A percentile compares a stretch with the other conserved stretches of the same genome.
phyloP scores from a whole-genome alignment of 2,888 invertebrate species.

The Neocrepidodera transversa region DNA sequence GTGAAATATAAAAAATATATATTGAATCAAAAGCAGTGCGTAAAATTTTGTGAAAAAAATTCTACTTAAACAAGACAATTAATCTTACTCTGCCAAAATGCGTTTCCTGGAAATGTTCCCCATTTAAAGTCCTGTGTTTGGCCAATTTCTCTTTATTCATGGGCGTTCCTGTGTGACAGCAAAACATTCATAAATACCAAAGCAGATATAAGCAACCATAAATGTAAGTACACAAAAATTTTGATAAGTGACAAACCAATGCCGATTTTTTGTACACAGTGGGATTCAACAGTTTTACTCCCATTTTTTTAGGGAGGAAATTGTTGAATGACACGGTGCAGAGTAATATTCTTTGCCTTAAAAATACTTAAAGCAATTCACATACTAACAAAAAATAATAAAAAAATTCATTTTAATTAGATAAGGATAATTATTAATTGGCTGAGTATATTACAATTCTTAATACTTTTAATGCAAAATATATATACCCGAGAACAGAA shows the following conservation, averaged over 20 bases:
- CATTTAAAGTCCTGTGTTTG: conserved; percentile 76
- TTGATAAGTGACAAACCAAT: neutral
- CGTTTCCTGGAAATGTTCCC: conserved; percentile 77
- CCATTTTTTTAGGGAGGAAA: too few species aligned
- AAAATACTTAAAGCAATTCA: neutral
- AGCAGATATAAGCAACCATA: conserved; percentile 17
- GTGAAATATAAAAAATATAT: too few species aligned
- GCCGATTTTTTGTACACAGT: conserved; percentile 17
- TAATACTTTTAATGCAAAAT: neutral
- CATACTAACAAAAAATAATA: too few species aligned
- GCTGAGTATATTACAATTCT: too few species aligned
- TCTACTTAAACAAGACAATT: conserved; percentile 31
- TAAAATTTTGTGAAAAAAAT: too few species aligned
- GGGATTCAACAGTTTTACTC: conserved; percentile 26
- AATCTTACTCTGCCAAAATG: conserved; percentile 80
- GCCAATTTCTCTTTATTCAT: conserved; percentile 84
- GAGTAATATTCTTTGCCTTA: conserved; percentile 37
- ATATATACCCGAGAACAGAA: neutral
- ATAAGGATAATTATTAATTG: too few species aligned
- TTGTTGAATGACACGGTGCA: conserved; percentile 31
- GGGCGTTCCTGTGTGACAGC: conserved; percentile 71
- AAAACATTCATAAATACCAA: conserved; percentile 27
- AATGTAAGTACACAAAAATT: conserved; percentile 9
- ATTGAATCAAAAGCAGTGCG: neutral
- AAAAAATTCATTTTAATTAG: too few species aligned